Base-by-base conservation (phyloP, 2,797 vertebrate species). In the Aplochiton taeniatus region DNA sequence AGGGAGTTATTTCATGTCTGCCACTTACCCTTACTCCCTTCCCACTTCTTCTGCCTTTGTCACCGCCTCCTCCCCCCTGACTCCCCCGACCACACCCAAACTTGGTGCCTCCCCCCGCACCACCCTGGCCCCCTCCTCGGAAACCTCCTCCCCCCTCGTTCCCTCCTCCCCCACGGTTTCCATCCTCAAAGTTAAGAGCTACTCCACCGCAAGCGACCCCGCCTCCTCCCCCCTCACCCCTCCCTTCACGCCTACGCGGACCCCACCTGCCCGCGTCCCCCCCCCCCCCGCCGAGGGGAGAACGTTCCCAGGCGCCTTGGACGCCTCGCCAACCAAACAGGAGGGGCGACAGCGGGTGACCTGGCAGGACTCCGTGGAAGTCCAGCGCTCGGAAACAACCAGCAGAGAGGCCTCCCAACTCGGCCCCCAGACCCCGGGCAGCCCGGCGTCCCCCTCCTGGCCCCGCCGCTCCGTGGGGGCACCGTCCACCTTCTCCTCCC, bases 401-500 rank as follows among this genome's bases (percentile, higher is more conserved):
- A 46, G 16, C 48, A 47, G 42, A 56, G 68, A 64, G 65, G 78
- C 14, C 43, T 9, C 53, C 68, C 72, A 68, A 42, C 52, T 63
- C 53, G 71, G 44, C 55, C 42, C 70, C 10, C 63, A 60, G 58
- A 72, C 62, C 63, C 61, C 58, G 60, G 11, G 55, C 0, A 78
- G 69, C 31, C 68, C 77, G 44, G 14, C 63, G 16, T 80, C 86
- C 17, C 68, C 73, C 4, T 67, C 79, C 18, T 83, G 71, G 20
- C 65, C 74, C 9, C 65, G 52, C 0, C 76, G 58, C 56, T 75
- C 66, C 7, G 14, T 73, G 17, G 74, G 49, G 68, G 61, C 72
- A 14, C 82, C 87, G 8, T 85, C 85, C n/a, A 81, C 89, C 59
- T 90, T 89, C 70, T 83, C 82, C 12, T 88, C 87, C 61, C 74